A percentile compares a stretch with the other conserved stretches of the same genome.
Conservation (phyloP, 2,113 vertebrate species). For the Hippolais icterina region DNA sequence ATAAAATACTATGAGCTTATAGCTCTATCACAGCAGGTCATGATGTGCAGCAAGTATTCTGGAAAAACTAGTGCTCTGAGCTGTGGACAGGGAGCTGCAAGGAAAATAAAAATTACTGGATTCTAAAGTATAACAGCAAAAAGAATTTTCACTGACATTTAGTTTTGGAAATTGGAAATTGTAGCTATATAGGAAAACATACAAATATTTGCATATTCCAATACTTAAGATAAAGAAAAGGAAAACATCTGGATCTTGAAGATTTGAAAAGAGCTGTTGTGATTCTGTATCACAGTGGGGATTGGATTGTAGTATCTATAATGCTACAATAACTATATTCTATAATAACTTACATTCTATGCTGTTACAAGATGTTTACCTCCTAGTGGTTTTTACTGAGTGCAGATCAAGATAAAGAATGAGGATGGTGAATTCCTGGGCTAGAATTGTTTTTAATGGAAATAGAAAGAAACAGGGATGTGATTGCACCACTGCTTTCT, state of each 20-base stretch:
- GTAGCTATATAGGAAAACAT: neutral
- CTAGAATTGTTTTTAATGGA: neutral
- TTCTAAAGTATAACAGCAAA: neutral
- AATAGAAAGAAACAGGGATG: neutral
- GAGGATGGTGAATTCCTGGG: neutral
- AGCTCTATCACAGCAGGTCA: neutral
- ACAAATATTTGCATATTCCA: neutral
- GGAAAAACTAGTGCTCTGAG: neutral
- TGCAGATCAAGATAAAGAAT: neutral
- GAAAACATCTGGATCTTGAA: neutral
- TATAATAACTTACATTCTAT: neutral
- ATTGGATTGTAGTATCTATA: neutral
- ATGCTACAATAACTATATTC: too few relatives aligned
- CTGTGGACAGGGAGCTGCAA: neutral
- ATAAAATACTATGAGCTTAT: neutral
- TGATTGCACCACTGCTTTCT: neutral
- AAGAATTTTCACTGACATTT: neutral
- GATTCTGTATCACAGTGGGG: neutral
- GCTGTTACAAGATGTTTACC: neutral
- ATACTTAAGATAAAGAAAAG: neutral
- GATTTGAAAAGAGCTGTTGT: neutral
- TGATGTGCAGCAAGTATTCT: neutral
- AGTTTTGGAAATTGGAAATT: neutral
- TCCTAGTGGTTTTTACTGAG: neutral
- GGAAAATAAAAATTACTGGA: neutral